phyloP scores from a whole-genome alignment of 2,113 vertebrate genomes.

The Zapornia atra region DNA sequence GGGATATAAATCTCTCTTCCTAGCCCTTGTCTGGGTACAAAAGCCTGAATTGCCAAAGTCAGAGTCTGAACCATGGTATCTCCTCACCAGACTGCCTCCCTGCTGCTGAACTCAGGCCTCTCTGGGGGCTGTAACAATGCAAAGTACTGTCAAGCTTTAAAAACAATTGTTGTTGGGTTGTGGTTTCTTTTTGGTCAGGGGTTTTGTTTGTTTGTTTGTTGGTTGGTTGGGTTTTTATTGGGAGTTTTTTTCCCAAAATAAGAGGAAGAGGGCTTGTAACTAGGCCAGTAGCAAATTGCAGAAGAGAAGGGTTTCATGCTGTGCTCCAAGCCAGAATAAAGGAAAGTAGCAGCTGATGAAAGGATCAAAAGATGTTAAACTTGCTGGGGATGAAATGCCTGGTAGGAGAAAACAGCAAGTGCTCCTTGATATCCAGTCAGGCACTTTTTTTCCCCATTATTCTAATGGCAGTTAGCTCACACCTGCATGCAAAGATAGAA shows the following conservation, averaged over 20 bases:
- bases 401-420: not conserved
- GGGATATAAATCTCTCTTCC: not conserved
- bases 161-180: not conserved
- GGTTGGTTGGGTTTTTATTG: not conserved
- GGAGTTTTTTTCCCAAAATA: not conserved
- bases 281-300: not conserved
- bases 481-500: not conserved
- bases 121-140: not conserved
- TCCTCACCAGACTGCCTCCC: not conserved
- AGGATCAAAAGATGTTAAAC: not conserved
- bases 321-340: not conserved
- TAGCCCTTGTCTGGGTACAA: not conserved
- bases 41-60: not conserved
- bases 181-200: not conserved
- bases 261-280: not conserved
- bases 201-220: not conserved
- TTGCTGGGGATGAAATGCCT: not conserved
- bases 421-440: not conserved
- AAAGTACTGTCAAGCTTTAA: not conserved
- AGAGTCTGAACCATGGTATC: fast-evolving
- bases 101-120: not conserved
- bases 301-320: not conserved
- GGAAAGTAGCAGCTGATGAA: not conserved
- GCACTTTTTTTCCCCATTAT: not conserved
- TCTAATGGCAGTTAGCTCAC: not conserved